Evolutionary conservation across 1,140 invertebrate species (phyloP).

Genomic region (Linepithema humile): DNA sequence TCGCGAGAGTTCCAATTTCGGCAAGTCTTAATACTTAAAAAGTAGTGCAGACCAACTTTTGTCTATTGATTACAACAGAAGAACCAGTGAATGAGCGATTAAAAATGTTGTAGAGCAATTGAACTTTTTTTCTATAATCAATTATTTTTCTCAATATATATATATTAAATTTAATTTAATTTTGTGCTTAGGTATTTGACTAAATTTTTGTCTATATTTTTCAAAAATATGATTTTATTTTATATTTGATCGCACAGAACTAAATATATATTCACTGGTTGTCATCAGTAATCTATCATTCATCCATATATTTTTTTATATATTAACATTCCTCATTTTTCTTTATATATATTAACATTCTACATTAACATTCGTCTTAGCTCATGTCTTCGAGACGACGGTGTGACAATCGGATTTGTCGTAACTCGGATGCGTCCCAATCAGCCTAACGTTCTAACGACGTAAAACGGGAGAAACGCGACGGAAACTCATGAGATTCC

Average conservation of each 20-base stretch:
- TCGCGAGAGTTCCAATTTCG: background rate
- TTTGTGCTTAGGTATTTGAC: background rate
- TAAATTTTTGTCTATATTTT: background rate
- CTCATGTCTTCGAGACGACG: background rate
- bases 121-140: background rate
- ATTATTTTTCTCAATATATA: constrained; percentile 4
- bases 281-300: constrained; percentile 19
- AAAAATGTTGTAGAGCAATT: background rate
- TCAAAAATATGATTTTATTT: constrained; percentile 11
- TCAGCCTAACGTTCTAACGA: constrained; percentile 27
- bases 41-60: background rate
- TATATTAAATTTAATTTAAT: constrained; percentile 22
- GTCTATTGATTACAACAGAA: background rate
- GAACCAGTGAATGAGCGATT: background rate
- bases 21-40: background rate
- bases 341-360: too few relatives aligned
- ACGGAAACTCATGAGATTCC: constrained; percentile 11
- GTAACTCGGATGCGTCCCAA: background rate
- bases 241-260: background rate
- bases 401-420: constrained; percentile 7
- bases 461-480: constrained; percentile 18
- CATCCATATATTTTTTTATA: background rate
- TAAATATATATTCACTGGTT: constrained; percentile 4
- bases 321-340: too few relatives aligned
- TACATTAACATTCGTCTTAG: constrained; percentile 15